phyloP scores from a whole-genome alignment of 2,888 invertebrate species.

The Ormia ochracea region DNA sequence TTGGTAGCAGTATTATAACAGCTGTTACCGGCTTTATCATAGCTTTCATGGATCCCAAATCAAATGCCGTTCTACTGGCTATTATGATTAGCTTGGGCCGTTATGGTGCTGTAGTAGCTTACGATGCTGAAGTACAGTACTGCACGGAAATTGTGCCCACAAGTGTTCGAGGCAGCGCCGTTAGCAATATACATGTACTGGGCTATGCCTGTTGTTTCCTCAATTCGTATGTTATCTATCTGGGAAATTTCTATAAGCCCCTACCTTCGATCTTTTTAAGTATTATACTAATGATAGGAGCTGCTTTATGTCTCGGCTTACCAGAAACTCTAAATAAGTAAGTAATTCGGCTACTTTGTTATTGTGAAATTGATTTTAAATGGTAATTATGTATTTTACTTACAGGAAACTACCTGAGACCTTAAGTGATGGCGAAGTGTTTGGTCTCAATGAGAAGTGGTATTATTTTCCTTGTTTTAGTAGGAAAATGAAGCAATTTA shows the following conservation, averaged over 20 bases:
- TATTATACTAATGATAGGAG: conserved; percentile 77
- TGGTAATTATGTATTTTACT: not conserved
- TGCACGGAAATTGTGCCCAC: conserved; percentile 82
- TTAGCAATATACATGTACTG: conserved; percentile 80
- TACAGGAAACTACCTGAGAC: conserved; percentile 79
- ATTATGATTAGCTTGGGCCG: conserved; percentile 78
- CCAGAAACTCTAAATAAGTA: conserved; percentile 79
- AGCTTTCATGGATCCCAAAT: conserved; percentile 70
- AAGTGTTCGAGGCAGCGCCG: conserved; percentile 80
- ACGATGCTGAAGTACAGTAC: conserved; percentile 82
- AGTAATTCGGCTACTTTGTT: conserved; percentile 33
- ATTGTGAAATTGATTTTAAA: not conserved
- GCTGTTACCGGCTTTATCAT: conserved; percentile 77
- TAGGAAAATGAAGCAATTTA: not conserved
- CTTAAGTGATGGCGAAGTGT: conserved; percentile 79
- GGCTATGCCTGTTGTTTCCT: conserved; percentile 80
- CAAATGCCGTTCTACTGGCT: conserved; percentile 75
- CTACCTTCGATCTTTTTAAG: conserved; percentile 79
- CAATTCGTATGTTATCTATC: conserved; percentile 79
- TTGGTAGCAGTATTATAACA: conserved; percentile 79
- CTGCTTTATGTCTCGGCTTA: conserved; percentile 79
- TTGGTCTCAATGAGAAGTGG: conserved; percentile 78
- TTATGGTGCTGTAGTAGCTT: conserved; percentile 79
- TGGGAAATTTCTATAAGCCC: conserved; percentile 76
- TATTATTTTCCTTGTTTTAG: conserved; percentile 78